These are phyloP conservation scores for Drosophila nasuta DNA, from an alignment of 1,140 invertebrate genomes.

Conservation along the genomic window DNA sequence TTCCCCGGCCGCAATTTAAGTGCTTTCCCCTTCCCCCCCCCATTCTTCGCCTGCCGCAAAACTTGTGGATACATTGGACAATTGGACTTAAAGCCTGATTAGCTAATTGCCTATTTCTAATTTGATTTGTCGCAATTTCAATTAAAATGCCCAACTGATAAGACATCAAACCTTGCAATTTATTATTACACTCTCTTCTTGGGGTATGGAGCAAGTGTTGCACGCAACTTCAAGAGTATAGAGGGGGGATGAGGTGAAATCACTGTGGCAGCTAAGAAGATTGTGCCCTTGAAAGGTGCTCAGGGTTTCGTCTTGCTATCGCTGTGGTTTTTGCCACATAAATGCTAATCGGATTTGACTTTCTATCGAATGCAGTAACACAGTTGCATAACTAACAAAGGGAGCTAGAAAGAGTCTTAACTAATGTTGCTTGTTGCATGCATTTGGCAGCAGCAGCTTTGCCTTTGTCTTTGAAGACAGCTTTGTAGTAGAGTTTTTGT, in stretches of 20 bases:
- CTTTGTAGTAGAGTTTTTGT: no score
- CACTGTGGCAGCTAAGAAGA: neutral
- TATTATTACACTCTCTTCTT: slow-evolving; percentile 11
- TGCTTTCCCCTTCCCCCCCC: slow-evolving; percentile 9
- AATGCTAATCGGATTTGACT: slow-evolving; percentile 5
- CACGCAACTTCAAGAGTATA: neutral
- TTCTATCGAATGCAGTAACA: neutral
- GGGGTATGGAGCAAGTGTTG: neutral
- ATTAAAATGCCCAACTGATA: slow-evolving; percentile 54
- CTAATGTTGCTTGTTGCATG: neutral
- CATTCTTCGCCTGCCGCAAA: neutral
- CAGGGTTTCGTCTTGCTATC: neutral
- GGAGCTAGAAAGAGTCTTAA: neutral
- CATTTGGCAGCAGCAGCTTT: neutral
- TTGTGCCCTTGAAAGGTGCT: neutral
- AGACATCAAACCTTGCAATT: slow-evolving; percentile 24
- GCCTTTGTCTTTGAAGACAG: no score
- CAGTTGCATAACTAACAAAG: slow-evolving; percentile 1
- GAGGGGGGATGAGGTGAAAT: neutral
- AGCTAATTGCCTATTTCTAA: slow-evolving; percentile 61
- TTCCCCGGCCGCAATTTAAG: slow-evolving; percentile 39
- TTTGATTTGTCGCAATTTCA: slow-evolving; percentile 59
- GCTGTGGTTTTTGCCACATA: neutral
- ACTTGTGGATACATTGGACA: neutral
- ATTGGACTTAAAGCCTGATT: slow-evolving; percentile 62